Evolutionary conservation across 2,888 invertebrate species (phyloP).

Genomic region (Aspidiotus rigidus): DNA sequence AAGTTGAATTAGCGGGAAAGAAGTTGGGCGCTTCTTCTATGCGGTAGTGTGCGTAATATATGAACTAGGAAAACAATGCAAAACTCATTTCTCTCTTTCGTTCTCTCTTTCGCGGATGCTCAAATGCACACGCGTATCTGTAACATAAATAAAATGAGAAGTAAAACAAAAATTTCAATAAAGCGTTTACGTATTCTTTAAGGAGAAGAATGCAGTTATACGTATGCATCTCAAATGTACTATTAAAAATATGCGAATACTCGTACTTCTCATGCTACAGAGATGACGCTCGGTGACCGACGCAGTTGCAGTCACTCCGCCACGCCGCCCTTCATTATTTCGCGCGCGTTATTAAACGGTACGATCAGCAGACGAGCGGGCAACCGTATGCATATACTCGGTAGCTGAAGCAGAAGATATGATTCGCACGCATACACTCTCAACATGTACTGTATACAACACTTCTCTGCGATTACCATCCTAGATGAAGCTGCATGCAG

Average conservation of each 20-base stretch:
- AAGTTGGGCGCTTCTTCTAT: constrained; percentile 32
- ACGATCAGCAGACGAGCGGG: constrained; percentile 5
- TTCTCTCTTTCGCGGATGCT: constrained; percentile 13
- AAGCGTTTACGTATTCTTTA: constrained; percentile 33
- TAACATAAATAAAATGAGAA: constrained; percentile 33
- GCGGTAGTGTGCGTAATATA: constrained; percentile 26
- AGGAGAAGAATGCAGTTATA: constrained; percentile 29
- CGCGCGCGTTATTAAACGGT: constrained; percentile 13
- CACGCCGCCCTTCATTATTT: constrained; percentile 10
- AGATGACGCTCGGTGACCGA: constrained; percentile 26
- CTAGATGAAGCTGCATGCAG: constrained; percentile 21
- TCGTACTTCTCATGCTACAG: background rate
- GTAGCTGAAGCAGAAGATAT: constrained; percentile 30
- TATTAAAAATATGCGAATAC: constrained; percentile 14
- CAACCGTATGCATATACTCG: constrained; percentile 13
- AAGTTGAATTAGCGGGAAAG: constrained; percentile 33
- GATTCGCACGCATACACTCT: constrained; percentile 4
- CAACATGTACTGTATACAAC: constrained; percentile 11
- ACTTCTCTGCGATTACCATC: constrained; percentile 31
- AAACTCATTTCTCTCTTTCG: background rate
- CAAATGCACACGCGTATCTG: constrained; percentile 32
- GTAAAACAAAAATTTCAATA: constrained; percentile 32
- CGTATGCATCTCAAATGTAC: constrained; percentile 18
- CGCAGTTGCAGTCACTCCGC: constrained; percentile 12
- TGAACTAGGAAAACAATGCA: constrained; percentile 33